A percentile compares a stretch with the other conserved stretches of the same genome.
Conservation (phyloP, 1,140 invertebrate genomes). For the Brachionus rubens region DNA sequence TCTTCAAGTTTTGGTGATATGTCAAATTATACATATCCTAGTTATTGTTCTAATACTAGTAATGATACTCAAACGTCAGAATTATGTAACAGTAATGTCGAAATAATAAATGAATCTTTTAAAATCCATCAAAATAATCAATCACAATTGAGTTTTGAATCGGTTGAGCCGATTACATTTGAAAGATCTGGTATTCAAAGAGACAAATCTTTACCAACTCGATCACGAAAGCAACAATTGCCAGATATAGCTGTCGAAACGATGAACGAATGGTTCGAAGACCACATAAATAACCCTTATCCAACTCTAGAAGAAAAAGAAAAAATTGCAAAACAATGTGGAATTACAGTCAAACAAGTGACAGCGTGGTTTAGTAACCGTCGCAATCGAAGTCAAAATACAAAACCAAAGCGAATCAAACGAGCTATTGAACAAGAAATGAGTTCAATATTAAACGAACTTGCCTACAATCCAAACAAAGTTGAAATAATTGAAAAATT, state of each 20-base stretch:
- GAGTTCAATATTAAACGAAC: background rate
- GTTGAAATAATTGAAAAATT: slow-evolving; percentile 35
- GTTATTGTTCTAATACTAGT: too few relatives aligned
- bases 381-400: slow-evolving; percentile 56
- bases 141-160: too few relatives aligned
- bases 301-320: slow-evolving; percentile 54
- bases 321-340: slow-evolving; percentile 51
- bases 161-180: too few relatives aligned
- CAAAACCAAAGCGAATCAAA: slow-evolving; percentile 53
- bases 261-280: slow-evolving; percentile 54
- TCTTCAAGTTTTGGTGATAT: too few relatives aligned
- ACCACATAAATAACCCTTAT: slow-evolving; percentile 55
- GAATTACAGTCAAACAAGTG: slow-evolving; percentile 53
- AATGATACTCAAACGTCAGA: too few relatives aligned
- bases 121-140: too few relatives aligned
- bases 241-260: slow-evolving; percentile 50
- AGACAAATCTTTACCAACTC: background rate
- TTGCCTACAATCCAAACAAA: background rate
- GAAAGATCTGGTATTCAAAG: background rate
- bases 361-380: slow-evolving; percentile 59
- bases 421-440: slow-evolving; percentile 36
- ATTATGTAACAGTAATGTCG: too few relatives aligned
- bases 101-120: too few relatives aligned
- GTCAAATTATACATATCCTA: too few relatives aligned
- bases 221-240: background rate